Conservation (phyloP, 2,888 invertebrate species). For the Elaeidobius kamerunicus region DNA sequence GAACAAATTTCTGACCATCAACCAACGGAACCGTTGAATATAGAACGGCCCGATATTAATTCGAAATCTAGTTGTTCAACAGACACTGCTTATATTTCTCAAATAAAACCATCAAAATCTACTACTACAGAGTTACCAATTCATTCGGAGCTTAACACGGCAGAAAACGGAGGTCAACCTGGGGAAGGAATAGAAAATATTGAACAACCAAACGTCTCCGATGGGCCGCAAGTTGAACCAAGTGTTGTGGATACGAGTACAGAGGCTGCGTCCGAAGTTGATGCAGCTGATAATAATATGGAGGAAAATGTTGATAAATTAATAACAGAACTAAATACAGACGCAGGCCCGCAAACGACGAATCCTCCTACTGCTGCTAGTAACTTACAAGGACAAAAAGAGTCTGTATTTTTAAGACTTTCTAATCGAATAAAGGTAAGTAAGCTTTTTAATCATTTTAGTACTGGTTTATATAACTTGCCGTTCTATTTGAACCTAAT, state of each 20-base stretch:
- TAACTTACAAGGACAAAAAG: slow-evolving; percentile 65
- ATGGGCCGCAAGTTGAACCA: slow-evolving; percentile 7
- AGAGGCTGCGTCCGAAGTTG: slow-evolving; percentile 21
- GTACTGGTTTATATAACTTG: background rate
- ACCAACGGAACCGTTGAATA: slow-evolving; percentile 29
- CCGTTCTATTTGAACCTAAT: background rate
- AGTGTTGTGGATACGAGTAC: slow-evolving; percentile 3
- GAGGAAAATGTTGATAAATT: slow-evolving; percentile 54
- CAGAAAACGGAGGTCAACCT: slow-evolving; percentile 5
- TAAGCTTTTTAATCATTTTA: slow-evolving; percentile 17
- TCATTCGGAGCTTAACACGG: slow-evolving; percentile 17
- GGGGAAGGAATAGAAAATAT: slow-evolving; percentile 2
- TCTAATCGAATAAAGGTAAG: slow-evolving; percentile 91
- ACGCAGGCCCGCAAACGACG: slow-evolving; percentile 46
- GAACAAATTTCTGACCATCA: slow-evolving; percentile 1
- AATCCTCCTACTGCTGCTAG: slow-evolving; percentile 36
- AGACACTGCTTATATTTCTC: slow-evolving; percentile 33
- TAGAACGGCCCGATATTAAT: slow-evolving; percentile 25
- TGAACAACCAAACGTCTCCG: slow-evolving; percentile 7
- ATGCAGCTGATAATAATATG: slow-evolving; percentile 36
- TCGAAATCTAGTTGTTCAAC: slow-evolving; percentile 35
- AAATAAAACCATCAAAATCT: slow-evolving; percentile 49
- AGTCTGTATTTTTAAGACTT: slow-evolving; percentile 92
- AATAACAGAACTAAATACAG: slow-evolving; percentile 56
- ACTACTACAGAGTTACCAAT: slow-evolving; percentile 28